Evolutionary conservation across 2,113 vertebrate genomes (phyloP).

Genomic region (Leucopsar rothschildi): DNA sequence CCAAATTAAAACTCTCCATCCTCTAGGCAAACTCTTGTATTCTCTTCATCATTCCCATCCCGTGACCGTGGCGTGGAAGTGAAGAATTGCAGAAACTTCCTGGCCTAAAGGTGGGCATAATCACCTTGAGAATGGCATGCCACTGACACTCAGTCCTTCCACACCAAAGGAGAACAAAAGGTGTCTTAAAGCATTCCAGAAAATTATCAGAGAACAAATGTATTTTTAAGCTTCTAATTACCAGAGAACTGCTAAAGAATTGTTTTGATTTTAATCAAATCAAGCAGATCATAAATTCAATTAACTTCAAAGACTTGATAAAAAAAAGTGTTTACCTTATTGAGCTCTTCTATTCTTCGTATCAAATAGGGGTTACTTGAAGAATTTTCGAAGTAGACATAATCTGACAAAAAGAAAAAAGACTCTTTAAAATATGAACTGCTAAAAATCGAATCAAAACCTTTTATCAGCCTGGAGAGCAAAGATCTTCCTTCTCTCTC

Average conservation of each 20-base stretch:
- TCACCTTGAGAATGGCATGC: not conserved
- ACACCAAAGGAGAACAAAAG: not conserved
- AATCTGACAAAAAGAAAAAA: conserved; percentile 80
- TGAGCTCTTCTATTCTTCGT: conserved; percentile 97
- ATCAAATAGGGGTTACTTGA: conserved; percentile 99
- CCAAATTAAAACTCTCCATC: not conserved
- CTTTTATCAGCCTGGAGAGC: not conserved
- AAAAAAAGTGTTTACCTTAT: conserved; percentile 79
- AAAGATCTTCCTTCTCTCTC: not conserved
- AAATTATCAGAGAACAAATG: not conserved
- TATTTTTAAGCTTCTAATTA: not conserved
- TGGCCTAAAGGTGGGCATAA: not conserved
- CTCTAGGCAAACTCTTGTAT: not conserved
- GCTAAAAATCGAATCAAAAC: not conserved
- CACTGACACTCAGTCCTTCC: not conserved
- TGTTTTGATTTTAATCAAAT: conserved; percentile 37
- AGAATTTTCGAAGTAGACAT: conserved; percentile 98
- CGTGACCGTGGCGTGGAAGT: fast-evolving
- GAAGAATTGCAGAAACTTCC: not conserved
- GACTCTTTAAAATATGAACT: not conserved
- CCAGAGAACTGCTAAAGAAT: not conserved
- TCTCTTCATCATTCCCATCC: not conserved
- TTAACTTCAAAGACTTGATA: not conserved
- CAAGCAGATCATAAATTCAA: conserved; percentile 24
- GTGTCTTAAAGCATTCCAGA: not conserved